Conservation (phyloP, 2,888 invertebrate genomes). For the Agrilus cyanescens region DNA sequence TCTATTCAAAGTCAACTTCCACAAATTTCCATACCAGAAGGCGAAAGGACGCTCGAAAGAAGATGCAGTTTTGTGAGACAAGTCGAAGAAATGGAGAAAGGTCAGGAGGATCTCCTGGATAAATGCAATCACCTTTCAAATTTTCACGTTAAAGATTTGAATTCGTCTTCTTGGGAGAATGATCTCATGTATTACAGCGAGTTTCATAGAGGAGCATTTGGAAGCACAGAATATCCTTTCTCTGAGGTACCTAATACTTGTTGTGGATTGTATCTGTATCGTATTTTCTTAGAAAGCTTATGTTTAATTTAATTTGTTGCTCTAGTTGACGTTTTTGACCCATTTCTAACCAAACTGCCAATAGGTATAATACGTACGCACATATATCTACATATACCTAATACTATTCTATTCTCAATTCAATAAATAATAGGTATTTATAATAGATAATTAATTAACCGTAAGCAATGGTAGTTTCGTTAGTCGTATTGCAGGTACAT, state of each 20-base stretch:
- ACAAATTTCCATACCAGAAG: constrained; percentile 41
- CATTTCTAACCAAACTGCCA: too few species aligned
- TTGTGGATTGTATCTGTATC: background rate
- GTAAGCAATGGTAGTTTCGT: too few species aligned
- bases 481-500: too few species aligned
- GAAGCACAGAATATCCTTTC: constrained; percentile 37
- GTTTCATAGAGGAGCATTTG: constrained; percentile 30
- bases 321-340: too few species aligned
- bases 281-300: too few species aligned
- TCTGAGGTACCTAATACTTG: constrained; percentile 30
- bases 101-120: constrained; percentile 28
- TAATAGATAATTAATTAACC: too few species aligned
- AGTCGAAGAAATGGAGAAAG: constrained; percentile 36
- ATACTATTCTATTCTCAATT: too few species aligned
- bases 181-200: constrained; percentile 29
- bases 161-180: constrained; percentile 26
- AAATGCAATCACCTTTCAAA: constrained; percentile 35
- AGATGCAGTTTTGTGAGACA: constrained; percentile 40
- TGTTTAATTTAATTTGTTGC: background rate
- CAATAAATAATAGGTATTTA: too few species aligned
- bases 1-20: constrained; percentile 40
- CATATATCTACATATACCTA: too few species aligned
- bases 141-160: constrained; percentile 31
- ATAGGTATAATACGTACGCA: too few species aligned
- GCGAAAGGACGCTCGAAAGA: constrained; percentile 30